phyloP scores from a whole-genome alignment of 2,113 vertebrate species.

The Oncorhynchus mykiss region DNA sequence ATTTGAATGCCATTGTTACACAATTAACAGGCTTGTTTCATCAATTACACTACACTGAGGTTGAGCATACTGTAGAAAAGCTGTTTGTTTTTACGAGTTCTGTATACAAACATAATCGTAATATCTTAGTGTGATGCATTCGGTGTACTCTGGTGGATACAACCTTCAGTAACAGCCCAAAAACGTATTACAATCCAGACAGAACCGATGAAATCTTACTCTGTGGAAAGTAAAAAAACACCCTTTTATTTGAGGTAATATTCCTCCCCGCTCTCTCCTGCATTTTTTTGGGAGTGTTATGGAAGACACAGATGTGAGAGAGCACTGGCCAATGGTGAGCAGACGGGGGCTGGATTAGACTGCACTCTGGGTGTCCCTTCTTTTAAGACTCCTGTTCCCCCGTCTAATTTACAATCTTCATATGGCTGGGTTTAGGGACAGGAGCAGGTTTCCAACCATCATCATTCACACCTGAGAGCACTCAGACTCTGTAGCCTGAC shows the following conservation, averaged over 20 bases:
- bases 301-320: constrained; percentile 66
- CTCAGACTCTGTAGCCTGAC: background rate
- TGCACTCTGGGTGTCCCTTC: constrained; percentile 60
- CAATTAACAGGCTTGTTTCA: background rate
- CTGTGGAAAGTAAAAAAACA: constrained; percentile 30
- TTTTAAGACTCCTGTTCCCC: constrained; percentile 72
- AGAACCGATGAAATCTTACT: constrained; percentile 14
- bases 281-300: constrained; percentile 61
- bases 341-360: constrained; percentile 75
- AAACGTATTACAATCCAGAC: background rate
- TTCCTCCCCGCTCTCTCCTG: constrained; percentile 30
- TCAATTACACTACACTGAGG: background rate
- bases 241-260: constrained; percentile 26
- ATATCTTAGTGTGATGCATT: background rate
- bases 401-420: constrained; percentile 58
- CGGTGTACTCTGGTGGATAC: background rate
- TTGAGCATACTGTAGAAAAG: background rate
- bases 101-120: background rate
- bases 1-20: background rate
- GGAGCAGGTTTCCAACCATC: constrained; percentile 22
- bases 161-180: background rate
- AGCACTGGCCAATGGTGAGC: constrained; percentile 72
- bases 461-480: constrained; percentile 56
- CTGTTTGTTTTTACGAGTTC: background rate
- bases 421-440: constrained; percentile 48